Evolutionary conservation across 1,140 invertebrate species (phyloP), one percentile per base, ranked within the genome.

Genomic region (Drosophila baimaii): DNA sequence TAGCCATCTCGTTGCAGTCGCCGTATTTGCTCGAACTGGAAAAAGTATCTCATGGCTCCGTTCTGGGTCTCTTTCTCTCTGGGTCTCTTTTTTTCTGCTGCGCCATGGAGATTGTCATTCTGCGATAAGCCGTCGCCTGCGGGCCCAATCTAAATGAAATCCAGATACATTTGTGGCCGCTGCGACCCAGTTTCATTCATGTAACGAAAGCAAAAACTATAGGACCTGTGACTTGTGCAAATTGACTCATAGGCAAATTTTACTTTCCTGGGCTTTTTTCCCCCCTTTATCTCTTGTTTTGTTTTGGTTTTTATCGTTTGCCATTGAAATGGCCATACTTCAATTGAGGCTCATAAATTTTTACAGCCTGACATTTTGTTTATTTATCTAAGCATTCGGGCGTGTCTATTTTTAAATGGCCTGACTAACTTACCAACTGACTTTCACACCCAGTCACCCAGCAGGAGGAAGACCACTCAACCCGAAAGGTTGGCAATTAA

Each of bases 381-480:
- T 86, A 77, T 86, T 86, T 86, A 68, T 64, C 76, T 80, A 89
- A 63, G 83, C 79, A 88, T 77, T 86, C 69, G 68, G 72, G 76
- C 64, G 79, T 77, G 63, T 83, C 79, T 89, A 86, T 86, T 89
- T 86, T 89, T 88, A 86, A 89, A 77, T 70, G 64, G 49, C 25
- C 79, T 88, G 83, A 88, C 83, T 86, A 86, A 86, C 79, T 73
- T 79, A 86, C 82, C 86, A 86, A 86, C 82, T 76, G 77, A 76
- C 64, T 79, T 76, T 82, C 71, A 58, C 79, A 88, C 75, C 75
- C 70, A 59, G 56, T 78, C 56, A 58, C 39, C 4, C n/a, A 19
- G 5, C 15, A 10, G 33, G 35, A 52, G 19, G 51, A 21, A 35
- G 51, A 35, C 51, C 51, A 66, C 27, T 29, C 44, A 61, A 31